These are phyloP conservation scores for Pleuronectes platessa DNA, from an alignment of 2,113 vertebrate species.

Conservation along the genomic window DNA sequence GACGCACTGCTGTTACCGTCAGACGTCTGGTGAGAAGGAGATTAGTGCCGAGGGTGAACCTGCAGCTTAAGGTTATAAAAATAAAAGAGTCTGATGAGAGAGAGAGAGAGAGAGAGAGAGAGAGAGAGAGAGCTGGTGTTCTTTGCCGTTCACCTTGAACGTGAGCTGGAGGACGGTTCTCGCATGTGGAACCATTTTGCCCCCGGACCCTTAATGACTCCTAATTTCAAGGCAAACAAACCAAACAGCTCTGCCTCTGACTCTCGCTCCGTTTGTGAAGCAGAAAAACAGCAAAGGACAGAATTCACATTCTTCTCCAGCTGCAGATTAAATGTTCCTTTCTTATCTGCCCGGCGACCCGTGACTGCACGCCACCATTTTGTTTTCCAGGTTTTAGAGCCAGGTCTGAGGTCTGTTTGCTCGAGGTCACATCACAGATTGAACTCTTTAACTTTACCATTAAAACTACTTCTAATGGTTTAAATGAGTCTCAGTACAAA, in stretches of 20 bases:
- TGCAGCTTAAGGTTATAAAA: constrained; percentile 35
- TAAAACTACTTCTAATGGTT: no score
- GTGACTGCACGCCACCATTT: constrained; percentile 23
- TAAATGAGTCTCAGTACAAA: no score
- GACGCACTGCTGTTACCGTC: constrained; percentile 26
- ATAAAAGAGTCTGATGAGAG: constrained; percentile 5
- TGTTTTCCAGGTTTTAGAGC: background rate
- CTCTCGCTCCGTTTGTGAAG: constrained; percentile 51
- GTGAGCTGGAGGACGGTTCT: constrained; percentile 39
- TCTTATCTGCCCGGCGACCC: constrained; percentile 57
- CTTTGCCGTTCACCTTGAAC: constrained; percentile 47
- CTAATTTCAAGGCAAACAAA: constrained; percentile 75
- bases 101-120: background rate
- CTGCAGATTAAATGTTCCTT: constrained; percentile 50
- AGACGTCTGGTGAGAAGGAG: constrained; percentile 9
- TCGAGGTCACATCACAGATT: no score
- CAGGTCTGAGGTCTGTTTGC: no score
- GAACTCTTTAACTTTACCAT: no score
- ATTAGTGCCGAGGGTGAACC: constrained; percentile 24
- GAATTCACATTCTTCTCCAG: constrained; percentile 60
- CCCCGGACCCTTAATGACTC: constrained; percentile 46
- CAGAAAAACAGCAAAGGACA: constrained; percentile 18
- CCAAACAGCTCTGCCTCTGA: constrained; percentile 62
- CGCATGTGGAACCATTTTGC: constrained; percentile 67
- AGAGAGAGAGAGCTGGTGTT: background rate